Conservation (phyloP, 2,797 vertebrate species). For the Picus viridis region DNA sequence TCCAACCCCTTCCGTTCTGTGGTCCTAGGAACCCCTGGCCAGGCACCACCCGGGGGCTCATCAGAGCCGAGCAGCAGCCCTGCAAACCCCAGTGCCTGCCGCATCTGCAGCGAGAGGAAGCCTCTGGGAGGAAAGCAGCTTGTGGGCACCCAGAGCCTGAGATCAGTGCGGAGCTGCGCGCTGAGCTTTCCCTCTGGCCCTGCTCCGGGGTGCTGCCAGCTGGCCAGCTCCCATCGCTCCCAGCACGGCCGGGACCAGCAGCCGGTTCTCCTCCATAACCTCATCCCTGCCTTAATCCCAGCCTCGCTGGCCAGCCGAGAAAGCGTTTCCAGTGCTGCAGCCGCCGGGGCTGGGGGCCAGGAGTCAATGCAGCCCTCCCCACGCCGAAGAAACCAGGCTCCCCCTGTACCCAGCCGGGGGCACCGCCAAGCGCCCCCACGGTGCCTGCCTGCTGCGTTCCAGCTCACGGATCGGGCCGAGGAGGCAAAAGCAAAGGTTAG, state of each 20-base stretch:
- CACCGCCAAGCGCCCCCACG: background rate
- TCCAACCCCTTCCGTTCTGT: no score
- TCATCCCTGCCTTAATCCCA: background rate
- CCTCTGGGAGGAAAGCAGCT: background rate
- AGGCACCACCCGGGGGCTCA: background rate
- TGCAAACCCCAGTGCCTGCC: background rate
- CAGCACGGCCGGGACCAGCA: background rate
- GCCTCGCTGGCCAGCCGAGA: background rate
- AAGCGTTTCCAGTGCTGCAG: background rate
- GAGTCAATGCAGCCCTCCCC: background rate
- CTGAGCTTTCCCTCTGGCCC: background rate
- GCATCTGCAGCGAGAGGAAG: background rate
- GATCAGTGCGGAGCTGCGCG: accelerated
- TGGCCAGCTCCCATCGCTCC: background rate
- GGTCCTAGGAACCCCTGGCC: background rate
- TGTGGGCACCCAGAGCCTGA: background rate
- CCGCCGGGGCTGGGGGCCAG: background rate
- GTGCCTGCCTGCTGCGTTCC: background rate
- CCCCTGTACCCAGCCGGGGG: background rate
- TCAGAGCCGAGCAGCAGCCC: background rate
- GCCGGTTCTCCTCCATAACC: background rate
- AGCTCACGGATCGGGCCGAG: background rate
- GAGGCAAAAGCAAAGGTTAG: background rate
- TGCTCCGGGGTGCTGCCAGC: background rate
- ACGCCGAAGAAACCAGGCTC: background rate